These are phyloP conservation scores for Phengaris alcon DNA, from an alignment of 2,888 invertebrate species.

Conservation along the genomic window DNA sequence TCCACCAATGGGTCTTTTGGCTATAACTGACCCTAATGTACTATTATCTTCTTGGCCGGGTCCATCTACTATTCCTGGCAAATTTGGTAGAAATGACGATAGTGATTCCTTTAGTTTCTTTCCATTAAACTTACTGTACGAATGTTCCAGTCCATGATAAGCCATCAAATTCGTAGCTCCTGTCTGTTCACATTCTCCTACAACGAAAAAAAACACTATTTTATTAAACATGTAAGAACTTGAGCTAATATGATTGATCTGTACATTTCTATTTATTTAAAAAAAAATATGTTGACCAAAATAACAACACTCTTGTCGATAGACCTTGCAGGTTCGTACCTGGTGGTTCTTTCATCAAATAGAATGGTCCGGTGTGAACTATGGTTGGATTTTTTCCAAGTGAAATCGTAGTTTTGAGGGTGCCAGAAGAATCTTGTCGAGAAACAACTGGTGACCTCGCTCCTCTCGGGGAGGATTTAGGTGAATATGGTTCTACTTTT, in stretches of 20 bases:
- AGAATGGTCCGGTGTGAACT: constrained; percentile 98
- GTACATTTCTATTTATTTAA: neutral
- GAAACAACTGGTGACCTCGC: constrained; percentile 97
- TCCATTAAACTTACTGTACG: constrained; percentile 98
- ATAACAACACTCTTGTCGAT: neutral
- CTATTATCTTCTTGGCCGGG: constrained; percentile 92
- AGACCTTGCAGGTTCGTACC: constrained; percentile 70
- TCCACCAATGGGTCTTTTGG: constrained; percentile 95
- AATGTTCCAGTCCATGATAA: constrained; percentile 97
- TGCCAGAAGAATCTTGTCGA: constrained; percentile 97
- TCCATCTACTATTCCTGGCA: constrained; percentile 96
- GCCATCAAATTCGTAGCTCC: constrained; percentile 98
- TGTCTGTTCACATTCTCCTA: constrained; percentile 94
- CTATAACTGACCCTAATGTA: constrained; percentile 94
- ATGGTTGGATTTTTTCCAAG: constrained; percentile 98
- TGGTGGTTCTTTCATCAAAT: constrained; percentile 98
- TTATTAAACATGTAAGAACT: neutral
- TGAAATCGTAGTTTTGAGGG: constrained; percentile 97
- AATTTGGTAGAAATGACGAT: constrained; percentile 95
- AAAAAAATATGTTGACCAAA: neutral
- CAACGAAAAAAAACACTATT: constrained; percentile 33
- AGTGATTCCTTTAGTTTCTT: constrained; percentile 96
- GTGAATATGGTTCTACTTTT: constrained; percentile 96
- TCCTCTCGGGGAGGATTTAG: constrained; percentile 95
- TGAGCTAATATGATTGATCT: constrained; percentile 26